phyloP scores from a whole-genome alignment of 2,113 vertebrate genomes.

The Pionites leucogaster region DNA sequence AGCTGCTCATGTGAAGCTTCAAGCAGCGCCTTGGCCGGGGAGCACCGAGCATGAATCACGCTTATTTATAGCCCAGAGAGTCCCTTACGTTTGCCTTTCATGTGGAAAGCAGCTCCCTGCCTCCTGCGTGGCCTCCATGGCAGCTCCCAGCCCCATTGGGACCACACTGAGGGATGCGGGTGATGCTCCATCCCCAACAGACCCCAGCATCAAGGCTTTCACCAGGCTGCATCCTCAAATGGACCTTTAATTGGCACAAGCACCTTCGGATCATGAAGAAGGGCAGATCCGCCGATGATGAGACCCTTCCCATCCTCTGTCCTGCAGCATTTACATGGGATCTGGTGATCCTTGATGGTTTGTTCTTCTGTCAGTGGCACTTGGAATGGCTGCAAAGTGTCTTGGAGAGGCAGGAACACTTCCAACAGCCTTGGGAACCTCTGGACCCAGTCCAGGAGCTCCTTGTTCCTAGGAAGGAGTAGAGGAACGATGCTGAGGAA shows the following conservation, averaged over 20 bases:
- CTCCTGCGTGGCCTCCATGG: background rate
- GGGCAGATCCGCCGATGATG: rapidly evolving
- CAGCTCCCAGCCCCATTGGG: background rate
- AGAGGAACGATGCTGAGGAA: background rate
- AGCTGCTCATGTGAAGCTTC: background rate
- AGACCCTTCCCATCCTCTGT: background rate
- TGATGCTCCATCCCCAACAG: background rate
- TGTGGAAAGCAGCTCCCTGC: constrained; percentile 1
- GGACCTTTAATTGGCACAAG: background rate
- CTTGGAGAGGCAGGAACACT: background rate
- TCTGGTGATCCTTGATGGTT: background rate
- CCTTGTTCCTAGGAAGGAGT: background rate
- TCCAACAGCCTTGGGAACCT: background rate
- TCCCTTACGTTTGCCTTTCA: background rate
- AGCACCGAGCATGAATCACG: constrained; percentile 23
- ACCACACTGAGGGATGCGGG: background rate
- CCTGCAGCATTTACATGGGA: rapidly evolving
- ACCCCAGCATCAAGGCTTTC: background rate
- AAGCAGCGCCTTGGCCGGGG: constrained; percentile 4
- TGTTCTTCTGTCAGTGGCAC: background rate
- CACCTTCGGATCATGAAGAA: background rate
- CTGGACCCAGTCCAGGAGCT: background rate
- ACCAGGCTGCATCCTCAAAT: background rate
- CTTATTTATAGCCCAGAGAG: constrained; percentile 45
- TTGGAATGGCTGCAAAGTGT: background rate